Percentiles rank a stretch among this genome's conserved stretches.
phyloP scores from a whole-genome alignment of 2,888 invertebrate species.

The Troides helena region DNA sequence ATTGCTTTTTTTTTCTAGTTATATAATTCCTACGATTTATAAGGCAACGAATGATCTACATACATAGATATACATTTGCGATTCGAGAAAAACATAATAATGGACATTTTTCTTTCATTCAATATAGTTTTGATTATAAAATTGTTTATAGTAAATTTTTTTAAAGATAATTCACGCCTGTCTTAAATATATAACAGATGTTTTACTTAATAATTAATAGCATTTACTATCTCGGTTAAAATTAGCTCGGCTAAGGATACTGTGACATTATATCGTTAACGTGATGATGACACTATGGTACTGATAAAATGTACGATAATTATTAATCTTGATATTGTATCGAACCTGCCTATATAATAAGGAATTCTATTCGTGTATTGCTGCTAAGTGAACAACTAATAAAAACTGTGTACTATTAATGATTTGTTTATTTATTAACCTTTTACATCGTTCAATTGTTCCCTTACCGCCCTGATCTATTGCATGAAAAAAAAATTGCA shows the following conservation, averaged over 20 bases:
- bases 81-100: conserved; percentile 9
- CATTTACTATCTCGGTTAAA: conserved; percentile 40
- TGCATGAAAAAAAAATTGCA: no score
- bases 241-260: conserved; percentile 37
- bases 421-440: conserved; percentile 11
- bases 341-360: conserved; percentile 36
- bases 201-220: conserved; percentile 29
- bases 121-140: conserved; percentile 45
- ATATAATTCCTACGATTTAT: conserved; percentile 35
- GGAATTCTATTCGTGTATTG: conserved; percentile 42
- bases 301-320: conserved; percentile 32
- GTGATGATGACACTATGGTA: conserved; percentile 27
- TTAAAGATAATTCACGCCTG: conserved; percentile 33
- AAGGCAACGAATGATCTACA: conserved; percentile 42
- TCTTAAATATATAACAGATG: conserved; percentile 31
- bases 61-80: conserved; percentile 34
- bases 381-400: conserved; percentile 59
- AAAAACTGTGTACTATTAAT: conserved; percentile 39
- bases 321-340: conserved; percentile 34
- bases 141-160: conserved; percentile 35
- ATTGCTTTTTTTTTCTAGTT: conserved; percentile 36
- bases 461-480: no score
- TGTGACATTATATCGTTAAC: conserved; percentile 30
- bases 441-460: background rate
- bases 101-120: conserved; percentile 31